A percentile compares a stretch with the other conserved stretches of the same genome.
Conservation (phyloP, 1,140 invertebrate genomes). For the Manduca sexta region DNA sequence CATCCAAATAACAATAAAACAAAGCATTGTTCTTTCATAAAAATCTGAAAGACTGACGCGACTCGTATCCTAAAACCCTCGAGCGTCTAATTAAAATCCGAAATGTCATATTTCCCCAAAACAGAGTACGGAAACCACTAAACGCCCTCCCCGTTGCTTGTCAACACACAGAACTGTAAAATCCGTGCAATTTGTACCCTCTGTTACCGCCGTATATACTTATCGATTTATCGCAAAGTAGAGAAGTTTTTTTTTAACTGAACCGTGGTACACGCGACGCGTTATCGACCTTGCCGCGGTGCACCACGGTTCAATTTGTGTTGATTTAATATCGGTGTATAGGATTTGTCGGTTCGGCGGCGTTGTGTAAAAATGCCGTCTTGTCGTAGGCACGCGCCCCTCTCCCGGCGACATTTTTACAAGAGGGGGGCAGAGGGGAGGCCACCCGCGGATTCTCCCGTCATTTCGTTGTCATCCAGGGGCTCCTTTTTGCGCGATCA, state of each 20-base stretch:
- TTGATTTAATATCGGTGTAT: conserved; percentile 26
- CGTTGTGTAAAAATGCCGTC: conserved; percentile 65
- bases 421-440: conserved; percentile 39
- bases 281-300: conserved; percentile 15
- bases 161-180: conserved; percentile 63
- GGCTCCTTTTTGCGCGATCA: conserved; percentile 65
- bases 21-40: neutral
- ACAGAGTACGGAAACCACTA: conserved; percentile 51
- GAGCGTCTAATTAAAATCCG: conserved; percentile 21
- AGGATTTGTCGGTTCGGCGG: conserved; percentile 41
- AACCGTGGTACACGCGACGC: conserved; percentile 9
- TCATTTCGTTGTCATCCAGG: conserved; percentile 70
- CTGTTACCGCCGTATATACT: conserved; percentile 54
- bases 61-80: neutral
- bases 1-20: too few relatives aligned
- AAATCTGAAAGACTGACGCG: neutral
- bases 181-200: conserved; percentile 67
- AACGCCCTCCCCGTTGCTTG: conserved; percentile 37
- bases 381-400: conserved; percentile 61
- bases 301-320: conserved; percentile 27
- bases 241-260: conserved; percentile 55
- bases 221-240: conserved; percentile 68
- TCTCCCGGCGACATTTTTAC: conserved; percentile 59
- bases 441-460: conserved; percentile 58
- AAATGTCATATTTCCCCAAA: conserved; percentile 60